phyloP scores from a whole-genome alignment of 2,113 vertebrate species.

The Phalacrocorax aristotelis region DNA sequence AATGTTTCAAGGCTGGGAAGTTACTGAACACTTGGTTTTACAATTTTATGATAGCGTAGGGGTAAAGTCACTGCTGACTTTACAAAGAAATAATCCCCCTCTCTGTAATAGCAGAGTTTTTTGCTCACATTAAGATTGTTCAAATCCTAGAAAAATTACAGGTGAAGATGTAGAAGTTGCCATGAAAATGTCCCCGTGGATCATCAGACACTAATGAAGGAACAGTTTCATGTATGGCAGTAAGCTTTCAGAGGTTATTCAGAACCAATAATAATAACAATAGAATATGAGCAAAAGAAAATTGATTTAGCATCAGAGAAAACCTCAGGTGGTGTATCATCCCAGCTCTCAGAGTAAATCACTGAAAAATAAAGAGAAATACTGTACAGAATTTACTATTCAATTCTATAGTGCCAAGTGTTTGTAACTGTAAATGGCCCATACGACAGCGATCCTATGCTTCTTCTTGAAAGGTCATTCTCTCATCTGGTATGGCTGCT shows the following conservation, averaged over 20 bases:
- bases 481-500: not conserved
- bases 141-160: not conserved
- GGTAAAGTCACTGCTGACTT: not conserved
- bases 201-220: not conserved
- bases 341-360: not conserved
- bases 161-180: not conserved
- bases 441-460: not conserved
- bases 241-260: conserved; percentile 11
- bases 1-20: not conserved
- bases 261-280: not conserved
- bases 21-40: conserved; percentile 2
- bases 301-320: conserved; percentile 37
- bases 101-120: not conserved
- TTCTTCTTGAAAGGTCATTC: not conserved
- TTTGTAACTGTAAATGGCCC: not conserved
- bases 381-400: not conserved
- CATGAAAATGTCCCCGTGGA: not conserved
- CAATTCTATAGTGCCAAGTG: not conserved
- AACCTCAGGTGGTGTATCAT: conserved; percentile 6
- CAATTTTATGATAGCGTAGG: conserved; percentile 28
- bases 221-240: not conserved
- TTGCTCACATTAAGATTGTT: not conserved
- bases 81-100: not conserved
- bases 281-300: conserved; percentile 34
- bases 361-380: conserved; percentile 2